Conservation (phyloP, 1,140 invertebrate species). For the Mactra quadrangularis region DNA sequence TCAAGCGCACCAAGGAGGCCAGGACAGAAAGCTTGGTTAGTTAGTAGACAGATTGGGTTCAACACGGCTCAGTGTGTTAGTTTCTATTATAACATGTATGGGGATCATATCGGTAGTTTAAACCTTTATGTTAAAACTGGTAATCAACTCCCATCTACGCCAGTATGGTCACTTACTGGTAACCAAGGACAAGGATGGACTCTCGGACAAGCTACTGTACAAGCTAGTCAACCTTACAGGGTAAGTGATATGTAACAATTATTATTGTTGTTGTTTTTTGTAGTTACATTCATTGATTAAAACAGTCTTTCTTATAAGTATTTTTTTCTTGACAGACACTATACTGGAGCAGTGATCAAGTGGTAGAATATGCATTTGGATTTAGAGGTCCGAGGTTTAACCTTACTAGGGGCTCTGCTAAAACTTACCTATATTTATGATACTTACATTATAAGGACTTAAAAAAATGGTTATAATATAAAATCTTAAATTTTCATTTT, state of each 20-base stretch:
- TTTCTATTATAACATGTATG: constrained; percentile 92
- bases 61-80: constrained; percentile 66
- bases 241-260: constrained; percentile 33
- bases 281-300: no score
- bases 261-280: not conserved
- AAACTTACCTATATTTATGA: no score
- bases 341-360: no score
- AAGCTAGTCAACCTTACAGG: constrained; percentile 57
- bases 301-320: no score
- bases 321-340: not conserved
- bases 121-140: constrained; percentile 70
- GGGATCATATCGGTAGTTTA: constrained; percentile 79
- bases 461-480: no score
- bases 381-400: no score
- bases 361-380: no score
- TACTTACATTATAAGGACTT: no score
- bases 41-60: constrained; percentile 62
- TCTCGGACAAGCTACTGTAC: constrained; percentile 60
- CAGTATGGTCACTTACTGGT: constrained; percentile 68
- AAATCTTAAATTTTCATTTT: no score
- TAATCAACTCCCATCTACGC: constrained; percentile 36
- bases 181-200: constrained; percentile 78
- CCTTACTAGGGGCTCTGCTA: no score
- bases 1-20: constrained; percentile 70
- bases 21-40: constrained; percentile 73